A percentile compares a stretch with the other conserved stretches of the same genome.
These are phyloP conservation scores for Fabriciana adippe DNA, from an alignment of 2,888 invertebrate genomes.

Conservation along the genomic window DNA sequence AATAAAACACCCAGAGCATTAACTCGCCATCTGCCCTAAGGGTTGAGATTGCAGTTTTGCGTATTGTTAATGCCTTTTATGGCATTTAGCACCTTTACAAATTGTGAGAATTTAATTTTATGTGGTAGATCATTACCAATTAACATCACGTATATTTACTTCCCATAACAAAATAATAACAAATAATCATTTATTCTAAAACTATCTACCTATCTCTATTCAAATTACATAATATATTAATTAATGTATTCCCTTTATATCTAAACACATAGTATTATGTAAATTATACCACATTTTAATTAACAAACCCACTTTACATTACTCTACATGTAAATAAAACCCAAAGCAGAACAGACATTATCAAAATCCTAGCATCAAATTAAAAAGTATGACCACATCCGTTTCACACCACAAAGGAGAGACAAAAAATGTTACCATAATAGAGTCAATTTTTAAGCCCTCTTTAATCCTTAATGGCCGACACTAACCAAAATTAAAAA, in stretches of 20 bases:
- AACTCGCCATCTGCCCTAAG: slow-evolving; percentile 43
- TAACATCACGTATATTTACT: neutral
- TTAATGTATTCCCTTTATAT: neutral
- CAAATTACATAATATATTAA: neutral
- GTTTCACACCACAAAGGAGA: slow-evolving; percentile 27
- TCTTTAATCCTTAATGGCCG: slow-evolving; percentile 42
- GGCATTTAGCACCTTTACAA: slow-evolving; percentile 12
- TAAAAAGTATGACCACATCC: slow-evolving; percentile 37
- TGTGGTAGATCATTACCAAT: slow-evolving; percentile 1
- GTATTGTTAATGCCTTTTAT: slow-evolving; percentile 12
- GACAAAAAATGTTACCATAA: slow-evolving; percentile 24
- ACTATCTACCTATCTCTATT: too few species aligned
- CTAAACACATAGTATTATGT: neutral
- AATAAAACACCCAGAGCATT: slow-evolving; percentile 68
- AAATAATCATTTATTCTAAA: too few species aligned
- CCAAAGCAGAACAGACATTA: slow-evolving; percentile 15
- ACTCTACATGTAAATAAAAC: slow-evolving; percentile 13
- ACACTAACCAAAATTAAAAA: slow-evolving; percentile 49
- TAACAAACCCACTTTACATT: neutral
- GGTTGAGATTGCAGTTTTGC: slow-evolving; percentile 7
- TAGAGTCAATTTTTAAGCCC: slow-evolving; percentile 37
- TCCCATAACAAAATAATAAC: too few species aligned
- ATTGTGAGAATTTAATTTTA: slow-evolving; percentile 17
- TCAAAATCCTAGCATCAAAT: slow-evolving; percentile 24
- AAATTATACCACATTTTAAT: neutral